Evolutionary conservation across 2,797 vertebrate species (phyloP).

Genomic region (Acrocephalus scirpaceus): DNA sequence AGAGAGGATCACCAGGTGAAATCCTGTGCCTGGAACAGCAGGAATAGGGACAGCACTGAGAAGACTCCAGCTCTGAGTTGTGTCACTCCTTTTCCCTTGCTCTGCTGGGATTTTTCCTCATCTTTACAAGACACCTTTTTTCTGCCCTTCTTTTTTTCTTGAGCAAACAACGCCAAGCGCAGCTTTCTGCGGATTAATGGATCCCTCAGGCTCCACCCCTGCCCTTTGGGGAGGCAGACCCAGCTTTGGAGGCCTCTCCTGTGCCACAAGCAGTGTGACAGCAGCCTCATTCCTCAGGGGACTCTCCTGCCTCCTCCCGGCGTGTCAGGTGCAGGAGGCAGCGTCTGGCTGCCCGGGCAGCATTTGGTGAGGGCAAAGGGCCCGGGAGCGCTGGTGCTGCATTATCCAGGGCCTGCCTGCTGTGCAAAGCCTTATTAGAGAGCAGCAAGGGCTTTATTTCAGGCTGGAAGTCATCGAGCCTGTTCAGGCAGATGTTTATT

Average conservation of each 20-base stretch:
- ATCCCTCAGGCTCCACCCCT: background rate
- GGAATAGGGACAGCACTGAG: background rate
- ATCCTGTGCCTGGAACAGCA: background rate
- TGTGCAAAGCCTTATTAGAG: background rate
- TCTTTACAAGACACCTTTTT: rapidly evolving
- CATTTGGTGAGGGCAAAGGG: background rate
- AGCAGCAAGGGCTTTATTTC: background rate
- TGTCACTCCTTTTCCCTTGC: background rate
- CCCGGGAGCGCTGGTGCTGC: background rate
- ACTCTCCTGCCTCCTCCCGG: background rate
- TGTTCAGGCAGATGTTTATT: background rate
- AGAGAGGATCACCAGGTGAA: rapidly evolving
- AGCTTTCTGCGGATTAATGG: background rate
- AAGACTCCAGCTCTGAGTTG: background rate
- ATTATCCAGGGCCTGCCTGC: background rate
- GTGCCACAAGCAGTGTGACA: background rate
- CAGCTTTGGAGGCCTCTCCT: background rate
- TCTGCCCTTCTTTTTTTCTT: background rate
- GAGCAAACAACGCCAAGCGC: rapidly evolving
- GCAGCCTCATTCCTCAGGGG: background rate
- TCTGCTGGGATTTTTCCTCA: background rate
- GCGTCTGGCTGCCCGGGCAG: background rate
- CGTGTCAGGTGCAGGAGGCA: background rate
- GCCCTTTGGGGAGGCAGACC: background rate
- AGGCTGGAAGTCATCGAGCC: background rate